Conservation (phyloP, 2,113 vertebrate genomes). For the Thermophis baileyi region DNA sequence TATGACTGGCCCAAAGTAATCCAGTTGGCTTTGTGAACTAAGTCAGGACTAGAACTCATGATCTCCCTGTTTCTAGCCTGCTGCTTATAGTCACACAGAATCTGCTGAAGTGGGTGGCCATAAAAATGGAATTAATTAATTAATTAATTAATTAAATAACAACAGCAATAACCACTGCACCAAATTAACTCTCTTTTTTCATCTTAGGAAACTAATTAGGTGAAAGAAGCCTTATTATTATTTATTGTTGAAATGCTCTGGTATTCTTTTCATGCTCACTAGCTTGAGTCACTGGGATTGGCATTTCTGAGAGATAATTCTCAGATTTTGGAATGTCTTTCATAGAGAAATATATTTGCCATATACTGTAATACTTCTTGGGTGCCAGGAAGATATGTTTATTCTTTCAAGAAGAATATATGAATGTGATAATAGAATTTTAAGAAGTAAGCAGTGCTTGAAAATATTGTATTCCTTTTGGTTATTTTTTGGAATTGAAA, state of each 20-base stretch:
- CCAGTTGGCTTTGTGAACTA: not conserved
- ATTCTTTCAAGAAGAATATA: not conserved
- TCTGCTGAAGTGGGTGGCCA: not conserved
- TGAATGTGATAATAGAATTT: not conserved
- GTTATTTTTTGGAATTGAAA: not conserved
- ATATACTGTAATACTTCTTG: not conserved
- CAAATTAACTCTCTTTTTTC: not conserved
- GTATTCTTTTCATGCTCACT: not conserved
- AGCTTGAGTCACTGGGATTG: not conserved
- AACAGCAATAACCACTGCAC: not conserved
- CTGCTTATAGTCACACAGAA: not conserved
- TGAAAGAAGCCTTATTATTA: not conserved
- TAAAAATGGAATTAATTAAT: not conserved
- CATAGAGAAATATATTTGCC: not conserved
- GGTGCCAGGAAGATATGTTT: not conserved
- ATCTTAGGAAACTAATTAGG: not conserved
- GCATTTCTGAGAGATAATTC: not conserved
- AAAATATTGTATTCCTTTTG: not conserved
- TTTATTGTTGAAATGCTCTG: not conserved
- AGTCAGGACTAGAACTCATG: not conserved
- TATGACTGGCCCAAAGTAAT: not conserved
- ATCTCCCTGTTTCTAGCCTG: not conserved
- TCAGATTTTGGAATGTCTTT: not conserved
- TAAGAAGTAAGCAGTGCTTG: not conserved
- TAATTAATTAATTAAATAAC: not conserved